Conservation (phyloP, 2,113 vertebrate genomes). For the Astur gentilis region DNA sequence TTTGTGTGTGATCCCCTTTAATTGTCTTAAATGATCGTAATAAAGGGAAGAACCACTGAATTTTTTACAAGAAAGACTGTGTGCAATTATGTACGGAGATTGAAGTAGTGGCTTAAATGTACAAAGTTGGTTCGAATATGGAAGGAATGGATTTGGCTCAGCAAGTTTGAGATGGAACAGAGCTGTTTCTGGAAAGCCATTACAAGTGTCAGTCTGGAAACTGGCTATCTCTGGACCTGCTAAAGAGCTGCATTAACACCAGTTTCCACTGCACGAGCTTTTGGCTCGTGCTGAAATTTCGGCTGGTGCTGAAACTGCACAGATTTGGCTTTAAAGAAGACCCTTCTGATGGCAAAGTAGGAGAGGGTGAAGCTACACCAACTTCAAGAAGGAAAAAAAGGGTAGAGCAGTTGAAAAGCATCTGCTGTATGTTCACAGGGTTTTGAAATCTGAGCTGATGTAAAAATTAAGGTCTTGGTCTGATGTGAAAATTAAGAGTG, state of each 20-base stretch:
- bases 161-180: not conserved
- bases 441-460: not conserved
- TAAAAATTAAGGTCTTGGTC: not conserved
- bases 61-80: not conserved
- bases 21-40: not conserved
- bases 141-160: conserved; percentile 22
- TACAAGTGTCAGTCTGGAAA: not conserved
- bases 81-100: not conserved
- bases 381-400: not conserved
- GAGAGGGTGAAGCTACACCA: not conserved
- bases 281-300: not conserved
- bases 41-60: not conserved
- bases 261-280: not conserved
- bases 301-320: not conserved
- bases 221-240: not conserved
- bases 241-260: not conserved
- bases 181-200: not conserved
- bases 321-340: not conserved
- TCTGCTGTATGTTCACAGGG: not conserved
- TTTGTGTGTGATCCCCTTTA: not conserved
- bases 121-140: not conserved
- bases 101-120: not conserved
- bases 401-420: not conserved
- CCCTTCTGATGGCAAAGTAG: not conserved
- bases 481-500: not conserved